Evolutionary conservation across 2,888 invertebrate genomes (phyloP).

Genomic region (Eulithis testata): DNA sequence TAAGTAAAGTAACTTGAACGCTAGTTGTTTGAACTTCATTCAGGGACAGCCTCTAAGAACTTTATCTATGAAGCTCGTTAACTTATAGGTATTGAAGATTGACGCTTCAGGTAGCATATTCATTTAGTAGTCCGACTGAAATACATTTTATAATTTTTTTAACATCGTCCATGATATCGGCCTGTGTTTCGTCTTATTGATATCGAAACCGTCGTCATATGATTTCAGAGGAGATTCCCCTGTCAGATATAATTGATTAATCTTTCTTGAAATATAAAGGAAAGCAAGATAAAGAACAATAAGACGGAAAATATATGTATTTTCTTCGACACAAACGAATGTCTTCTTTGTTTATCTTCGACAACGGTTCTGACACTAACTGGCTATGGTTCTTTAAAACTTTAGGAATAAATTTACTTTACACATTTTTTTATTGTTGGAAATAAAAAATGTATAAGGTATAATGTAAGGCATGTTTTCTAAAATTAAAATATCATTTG

Average conservation of each 20-base stretch:
- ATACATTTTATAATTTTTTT: too few species aligned
- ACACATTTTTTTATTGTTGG: too few species aligned
- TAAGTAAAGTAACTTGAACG: conserved; percentile 65
- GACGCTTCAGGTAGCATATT: not conserved
- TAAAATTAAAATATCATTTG: too few species aligned
- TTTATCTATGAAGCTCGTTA: conserved; percentile 45
- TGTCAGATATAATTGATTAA: conserved; percentile 45
- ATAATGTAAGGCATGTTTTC: too few species aligned
- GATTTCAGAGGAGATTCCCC: conserved; percentile 29
- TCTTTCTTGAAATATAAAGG: conserved; percentile 42
- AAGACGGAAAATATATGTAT: conserved; percentile 28
- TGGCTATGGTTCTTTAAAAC: too few species aligned
- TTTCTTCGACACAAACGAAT: conserved; percentile 30
- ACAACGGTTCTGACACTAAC: too few species aligned
- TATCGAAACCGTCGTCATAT: not conserved
- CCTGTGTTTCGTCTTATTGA: too few species aligned
- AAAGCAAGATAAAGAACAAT: conserved; percentile 35
- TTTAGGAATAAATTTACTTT: too few species aligned
- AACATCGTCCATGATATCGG: too few species aligned
- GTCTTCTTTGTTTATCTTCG: conserved; percentile 26
- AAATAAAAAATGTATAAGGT: too few species aligned
- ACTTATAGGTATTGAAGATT: conserved; percentile 29
- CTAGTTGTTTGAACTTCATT: conserved; percentile 53
- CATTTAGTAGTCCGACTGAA: not conserved
- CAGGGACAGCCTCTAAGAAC: conserved; percentile 37